These are phyloP conservation scores for Porites australiensis DNA, from an alignment of 64 coral and sea anemone genomes.

Conservation along the genomic window DNA sequence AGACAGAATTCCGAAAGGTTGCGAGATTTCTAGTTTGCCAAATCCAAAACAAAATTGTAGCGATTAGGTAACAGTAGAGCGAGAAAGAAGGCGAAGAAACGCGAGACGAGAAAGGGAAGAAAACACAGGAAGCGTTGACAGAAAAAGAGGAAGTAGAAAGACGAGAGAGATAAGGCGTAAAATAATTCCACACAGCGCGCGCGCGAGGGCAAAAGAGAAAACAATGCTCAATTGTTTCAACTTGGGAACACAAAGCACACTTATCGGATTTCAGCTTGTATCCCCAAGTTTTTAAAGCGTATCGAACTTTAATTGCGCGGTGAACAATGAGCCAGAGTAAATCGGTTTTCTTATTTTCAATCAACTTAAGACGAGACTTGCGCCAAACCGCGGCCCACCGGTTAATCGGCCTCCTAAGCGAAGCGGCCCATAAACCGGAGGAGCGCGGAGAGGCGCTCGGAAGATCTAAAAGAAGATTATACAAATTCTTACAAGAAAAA, in stretches of 20 bases:
- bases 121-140: background rate
- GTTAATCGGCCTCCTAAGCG: no score
- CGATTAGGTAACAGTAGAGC: no score
- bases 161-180: background rate
- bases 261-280: background rate
- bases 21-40: background rate
- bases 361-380: no score
- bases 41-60: background rate
- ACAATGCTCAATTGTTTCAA: conserved; percentile 29
- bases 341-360: no score
- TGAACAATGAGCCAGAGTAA: no score
- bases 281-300: background rate
- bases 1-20: background rate
- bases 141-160: background rate
- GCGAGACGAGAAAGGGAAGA: background rate
- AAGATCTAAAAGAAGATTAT: no score
- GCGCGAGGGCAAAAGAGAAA: conserved; percentile 14
- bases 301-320: background rate
- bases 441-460: no score
- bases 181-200: background rate
- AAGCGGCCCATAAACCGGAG: no score
- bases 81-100: background rate
- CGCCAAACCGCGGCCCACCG: no score
- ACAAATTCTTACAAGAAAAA: no score
- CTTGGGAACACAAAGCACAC: background rate